phyloP scores from a whole-genome alignment of 2,113 vertebrate genomes.

The Apteryx owenii region DNA sequence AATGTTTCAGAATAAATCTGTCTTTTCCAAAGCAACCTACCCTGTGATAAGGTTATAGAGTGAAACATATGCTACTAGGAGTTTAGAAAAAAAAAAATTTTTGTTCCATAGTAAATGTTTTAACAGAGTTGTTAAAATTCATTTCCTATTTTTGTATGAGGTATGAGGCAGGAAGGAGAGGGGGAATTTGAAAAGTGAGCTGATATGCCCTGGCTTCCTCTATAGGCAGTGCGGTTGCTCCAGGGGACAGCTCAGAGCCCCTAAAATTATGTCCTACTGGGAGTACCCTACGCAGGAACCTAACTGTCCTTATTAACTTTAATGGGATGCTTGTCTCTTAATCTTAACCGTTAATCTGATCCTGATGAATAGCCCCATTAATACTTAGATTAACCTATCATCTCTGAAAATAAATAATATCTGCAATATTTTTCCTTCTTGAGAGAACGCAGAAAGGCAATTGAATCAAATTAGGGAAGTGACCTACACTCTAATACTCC shows the following conservation, averaged over 20 bases:
- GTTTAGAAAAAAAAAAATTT: slow-evolving; percentile 31
- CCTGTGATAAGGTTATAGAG: slow-evolving; percentile 44
- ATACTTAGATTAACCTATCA: slow-evolving; percentile 16
- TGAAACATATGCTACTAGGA: slow-evolving; percentile 1
- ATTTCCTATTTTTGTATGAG: slow-evolving; percentile 32
- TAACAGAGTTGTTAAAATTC: slow-evolving; percentile 20
- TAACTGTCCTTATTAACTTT: background rate
- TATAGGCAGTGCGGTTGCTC: background rate
- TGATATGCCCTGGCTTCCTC: background rate
- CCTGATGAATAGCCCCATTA: background rate
- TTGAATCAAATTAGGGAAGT: slow-evolving; percentile 22
- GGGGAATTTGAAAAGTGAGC: background rate
- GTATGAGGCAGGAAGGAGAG: background rate
- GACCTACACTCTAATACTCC: background rate
- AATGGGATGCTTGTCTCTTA: background rate
- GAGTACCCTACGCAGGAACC: background rate
- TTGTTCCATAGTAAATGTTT: slow-evolving; percentile 28
- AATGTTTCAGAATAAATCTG: slow-evolving; percentile 66
- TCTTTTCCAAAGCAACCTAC: slow-evolving; percentile 26
- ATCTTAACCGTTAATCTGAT: background rate
- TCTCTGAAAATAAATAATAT: slow-evolving; percentile 28
- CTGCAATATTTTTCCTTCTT: slow-evolving; percentile 40
- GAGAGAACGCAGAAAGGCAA: slow-evolving; percentile 13
- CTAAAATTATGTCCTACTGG: background rate
- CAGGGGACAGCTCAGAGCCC: background rate